phyloP scores from a whole-genome alignment of 64 coral and sea anemone genomes.

The Dendronephthya gigantea region DNA sequence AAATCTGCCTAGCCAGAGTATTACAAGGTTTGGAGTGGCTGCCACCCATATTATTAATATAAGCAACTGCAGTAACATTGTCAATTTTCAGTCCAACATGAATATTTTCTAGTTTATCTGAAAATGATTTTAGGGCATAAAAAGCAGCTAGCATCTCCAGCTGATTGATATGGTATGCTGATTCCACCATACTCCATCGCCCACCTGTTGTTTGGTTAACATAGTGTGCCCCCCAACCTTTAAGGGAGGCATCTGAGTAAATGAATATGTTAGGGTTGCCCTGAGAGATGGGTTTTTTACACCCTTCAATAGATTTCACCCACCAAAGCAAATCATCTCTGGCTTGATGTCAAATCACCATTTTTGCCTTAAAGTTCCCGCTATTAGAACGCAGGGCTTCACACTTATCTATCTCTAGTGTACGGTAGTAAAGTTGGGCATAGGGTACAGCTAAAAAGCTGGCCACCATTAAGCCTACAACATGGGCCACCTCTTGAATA shows the following conservation, averaged over 20 bases:
- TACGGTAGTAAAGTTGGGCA: slow-evolving; percentile 15
- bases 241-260: slow-evolving; percentile 18
- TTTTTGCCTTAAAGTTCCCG: slow-evolving; percentile 2
- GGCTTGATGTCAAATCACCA: neutral
- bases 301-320: neutral
- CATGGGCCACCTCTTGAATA: slow-evolving; percentile 14
- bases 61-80: slow-evolving; percentile 34
- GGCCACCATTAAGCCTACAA: slow-evolving; percentile 20
- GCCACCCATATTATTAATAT: slow-evolving; percentile 51
- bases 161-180: slow-evolving; percentile 29
- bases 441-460: slow-evolving; percentile 18
- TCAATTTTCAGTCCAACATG: slow-evolving; percentile 20
- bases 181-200: slow-evolving; percentile 32
- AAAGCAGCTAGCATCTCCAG: slow-evolving; percentile 40
- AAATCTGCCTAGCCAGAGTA: slow-evolving; percentile 27
- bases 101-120: neutral
- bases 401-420: neutral
- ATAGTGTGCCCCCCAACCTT: slow-evolving; percentile 28
- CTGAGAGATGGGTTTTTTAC: neutral
- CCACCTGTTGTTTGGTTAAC: slow-evolving; percentile 24
- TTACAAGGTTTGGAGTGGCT: slow-evolving; percentile 40
- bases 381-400: neutral
- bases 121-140: slow-evolving; percentile 44
- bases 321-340: slow-evolving; percentile 16
- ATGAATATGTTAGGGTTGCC: neutral